phyloP scores from a whole-genome alignment of 2,113 vertebrate species.

The Platycercus adscitus region DNA sequence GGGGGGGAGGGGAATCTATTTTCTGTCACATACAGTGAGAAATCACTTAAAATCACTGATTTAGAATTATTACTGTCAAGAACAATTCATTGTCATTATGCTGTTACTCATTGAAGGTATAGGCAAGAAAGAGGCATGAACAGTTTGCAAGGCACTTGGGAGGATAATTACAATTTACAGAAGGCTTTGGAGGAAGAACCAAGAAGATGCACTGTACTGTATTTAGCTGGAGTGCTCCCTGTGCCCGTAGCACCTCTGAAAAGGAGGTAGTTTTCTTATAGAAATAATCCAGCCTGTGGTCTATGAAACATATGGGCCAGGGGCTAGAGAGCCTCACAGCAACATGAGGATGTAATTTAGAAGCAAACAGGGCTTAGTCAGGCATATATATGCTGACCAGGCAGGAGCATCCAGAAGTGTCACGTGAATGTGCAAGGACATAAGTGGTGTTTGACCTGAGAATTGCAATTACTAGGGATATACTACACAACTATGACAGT shows the following conservation, averaged over 20 bases:
- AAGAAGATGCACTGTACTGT: neutral
- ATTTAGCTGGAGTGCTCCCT: neutral
- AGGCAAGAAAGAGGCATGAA: neutral
- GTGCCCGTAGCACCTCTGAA: neutral
- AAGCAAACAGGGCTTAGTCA: slow-evolving; percentile 16
- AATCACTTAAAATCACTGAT: neutral
- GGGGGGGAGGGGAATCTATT: neutral
- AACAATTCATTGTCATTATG: neutral
- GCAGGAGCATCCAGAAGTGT: neutral
- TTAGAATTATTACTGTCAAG: neutral
- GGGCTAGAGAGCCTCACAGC: neutral
- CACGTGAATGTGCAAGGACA: accelerated
- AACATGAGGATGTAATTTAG: slow-evolving; percentile 1
- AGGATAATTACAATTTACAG: neutral
- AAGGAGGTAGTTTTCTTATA: neutral
- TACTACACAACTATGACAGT: neutral
- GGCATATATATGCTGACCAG: neutral
- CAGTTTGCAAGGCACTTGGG: neutral
- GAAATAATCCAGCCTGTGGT: neutral
- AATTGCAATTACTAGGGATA: neutral
- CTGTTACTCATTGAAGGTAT: neutral
- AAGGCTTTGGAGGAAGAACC: neutral
- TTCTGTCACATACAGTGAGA: neutral
- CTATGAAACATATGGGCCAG: neutral
- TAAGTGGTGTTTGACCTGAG: neutral